These are phyloP conservation scores for Procapra przewalskii DNA, from an alignment of 2,113 vertebrate genomes.

Conservation along the genomic window DNA sequence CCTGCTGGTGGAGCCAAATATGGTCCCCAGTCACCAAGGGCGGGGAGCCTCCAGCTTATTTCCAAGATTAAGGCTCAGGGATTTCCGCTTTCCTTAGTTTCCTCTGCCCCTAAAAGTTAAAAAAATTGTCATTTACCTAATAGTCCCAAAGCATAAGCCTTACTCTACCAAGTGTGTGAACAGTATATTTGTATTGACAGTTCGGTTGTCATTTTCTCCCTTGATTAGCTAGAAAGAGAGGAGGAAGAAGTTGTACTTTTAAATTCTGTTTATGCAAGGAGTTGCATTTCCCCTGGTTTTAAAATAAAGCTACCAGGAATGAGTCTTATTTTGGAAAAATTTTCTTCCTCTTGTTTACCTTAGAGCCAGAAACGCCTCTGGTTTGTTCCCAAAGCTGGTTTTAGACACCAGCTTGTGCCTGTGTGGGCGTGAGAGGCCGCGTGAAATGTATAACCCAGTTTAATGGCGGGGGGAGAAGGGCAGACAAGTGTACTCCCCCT, in stretches of 20 bases:
- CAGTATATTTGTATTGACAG: not conserved
- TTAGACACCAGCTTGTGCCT: not conserved
- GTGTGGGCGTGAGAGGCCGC: rapidly evolving
- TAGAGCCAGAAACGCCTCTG: not conserved
- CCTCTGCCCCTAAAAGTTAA: not conserved
- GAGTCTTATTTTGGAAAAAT: constrained; percentile 12
- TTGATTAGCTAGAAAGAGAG: not conserved
- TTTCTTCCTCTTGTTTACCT: constrained; percentile 51
- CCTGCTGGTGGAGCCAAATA: not conserved
- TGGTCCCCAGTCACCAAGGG: not conserved
- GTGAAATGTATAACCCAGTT: not conserved
- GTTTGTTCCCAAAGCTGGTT: constrained; percentile 24
- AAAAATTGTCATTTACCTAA: not conserved
- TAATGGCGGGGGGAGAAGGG: not conserved
- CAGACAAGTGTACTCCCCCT: not conserved
- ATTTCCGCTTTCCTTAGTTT: not conserved
- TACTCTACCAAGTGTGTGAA: not conserved
- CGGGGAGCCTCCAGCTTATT: not conserved
- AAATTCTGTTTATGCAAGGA: not conserved
- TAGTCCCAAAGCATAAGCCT: not conserved
- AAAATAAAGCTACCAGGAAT: not conserved
- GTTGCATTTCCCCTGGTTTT: not conserved
- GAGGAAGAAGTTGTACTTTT: not conserved
- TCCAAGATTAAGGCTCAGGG: not conserved
- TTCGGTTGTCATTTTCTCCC: not conserved